phyloP scores from a whole-genome alignment of 2,797 vertebrate species.

The Chelon auratus region DNA sequence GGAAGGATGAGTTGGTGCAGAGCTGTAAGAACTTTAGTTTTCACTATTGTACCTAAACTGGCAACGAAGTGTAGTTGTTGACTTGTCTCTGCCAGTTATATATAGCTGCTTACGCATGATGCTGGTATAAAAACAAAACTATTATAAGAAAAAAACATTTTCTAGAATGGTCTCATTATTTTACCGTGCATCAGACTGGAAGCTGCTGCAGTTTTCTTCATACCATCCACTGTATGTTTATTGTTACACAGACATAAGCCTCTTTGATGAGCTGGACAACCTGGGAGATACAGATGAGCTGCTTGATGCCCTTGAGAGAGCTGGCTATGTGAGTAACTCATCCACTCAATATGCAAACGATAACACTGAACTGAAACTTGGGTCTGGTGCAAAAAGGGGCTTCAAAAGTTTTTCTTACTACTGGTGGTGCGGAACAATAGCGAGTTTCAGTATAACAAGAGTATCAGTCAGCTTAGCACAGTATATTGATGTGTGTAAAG shows the following conservation, averaged over 20 bases:
- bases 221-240: slow-evolving; percentile 2
- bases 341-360: slow-evolving; percentile 27
- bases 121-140: no score
- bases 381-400: neutral
- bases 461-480: neutral
- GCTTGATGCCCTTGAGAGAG: slow-evolving; percentile 78
- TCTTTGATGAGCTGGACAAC: slow-evolving; percentile 91
- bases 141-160: no score
- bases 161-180: no score
- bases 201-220: neutral
- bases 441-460: neutral
- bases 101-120: no score
- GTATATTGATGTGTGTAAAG: neutral
- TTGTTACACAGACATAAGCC: slow-evolving; percentile 85
- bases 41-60: no score
- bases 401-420: neutral
- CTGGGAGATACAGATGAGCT: slow-evolving; percentile 87
- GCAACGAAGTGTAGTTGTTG: no score
- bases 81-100: no score
- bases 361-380: neutral
- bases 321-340: slow-evolving; percentile 80
- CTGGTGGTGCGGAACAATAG: neutral
- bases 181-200: neutral
- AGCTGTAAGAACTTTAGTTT: no score
- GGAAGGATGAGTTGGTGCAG: no score